Evolutionary conservation across 1,140 invertebrate species (phyloP), one percentile per base, ranked within the genome.

Genomic region (Lutraria rhynchaena): DNA sequence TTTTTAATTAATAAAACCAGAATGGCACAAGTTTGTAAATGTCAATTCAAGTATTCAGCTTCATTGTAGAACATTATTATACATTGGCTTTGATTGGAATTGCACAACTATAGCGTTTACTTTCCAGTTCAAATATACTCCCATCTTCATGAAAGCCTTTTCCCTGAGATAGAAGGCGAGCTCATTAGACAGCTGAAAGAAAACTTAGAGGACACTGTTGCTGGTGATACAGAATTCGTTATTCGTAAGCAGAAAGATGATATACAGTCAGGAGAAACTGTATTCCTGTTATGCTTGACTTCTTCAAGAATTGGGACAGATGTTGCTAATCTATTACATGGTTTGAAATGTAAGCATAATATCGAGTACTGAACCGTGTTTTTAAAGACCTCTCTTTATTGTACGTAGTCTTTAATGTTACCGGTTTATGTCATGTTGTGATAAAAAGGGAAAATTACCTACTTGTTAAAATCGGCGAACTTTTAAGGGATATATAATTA

Each of bases 261-360:
- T 7, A 24, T 61, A 24, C 3, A 37, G 4, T 24, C 35, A 61
- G 17, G 41, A 9, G 22, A 7, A 11, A 31, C 58, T 37, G 7
- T 61, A n/a, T 19, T 61, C 9, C 58, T 61, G 35, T 35, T 61
- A 3, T 61, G 58, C 58, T n/a, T 61, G 2, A 27, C 31, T 37
- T 31, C 58, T 37, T 61, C 58, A 17, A 61, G 58, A 37, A 61
- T 61, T 35, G 58, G 58, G 2, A 35, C 58, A n/a, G 58, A 61
- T 37, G 58, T 35, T 3, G 58, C 58, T 37, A 61, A 61, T 61
- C n/a, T 35, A 22, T 37, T 61, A 37, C 58, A 61, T 15, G 58
- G 58, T 17, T 7, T 61, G 41, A 61, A 17, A 3, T 19, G 58
- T 61, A 61, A 37, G 3, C 33, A 58, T 29, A 5, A 5, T 13